Conservation (phyloP, 2,113 vertebrate species). For the Gymnocephalus cernua region DNA sequence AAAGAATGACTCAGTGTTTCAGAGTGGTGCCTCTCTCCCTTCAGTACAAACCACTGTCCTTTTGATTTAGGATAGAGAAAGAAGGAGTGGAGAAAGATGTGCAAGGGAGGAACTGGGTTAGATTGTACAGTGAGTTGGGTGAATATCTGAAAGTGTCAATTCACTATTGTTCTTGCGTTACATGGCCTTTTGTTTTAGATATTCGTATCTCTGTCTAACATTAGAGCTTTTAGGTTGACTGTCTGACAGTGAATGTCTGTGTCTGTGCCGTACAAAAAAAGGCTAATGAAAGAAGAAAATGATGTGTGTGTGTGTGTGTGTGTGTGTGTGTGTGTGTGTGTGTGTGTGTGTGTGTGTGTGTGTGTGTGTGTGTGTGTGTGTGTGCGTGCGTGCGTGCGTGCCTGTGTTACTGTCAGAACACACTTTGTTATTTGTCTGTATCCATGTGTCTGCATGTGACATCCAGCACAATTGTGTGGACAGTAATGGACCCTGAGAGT, state of each 20-base stretch:
- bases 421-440: conserved; percentile 26
- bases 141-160: conserved; percentile 68
- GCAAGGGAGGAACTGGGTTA: conserved; percentile 53
- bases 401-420: conserved; percentile 16
- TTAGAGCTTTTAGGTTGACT: neutral
- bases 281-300: conserved; percentile 33
- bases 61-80: conserved; percentile 61
- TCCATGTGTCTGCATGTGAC: conserved; percentile 35
- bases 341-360: neutral
- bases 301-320: neutral
- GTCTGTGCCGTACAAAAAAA: conserved; percentile 15
- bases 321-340: conserved; percentile 21
- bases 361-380: conserved; percentile 10
- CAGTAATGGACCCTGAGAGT: conserved; percentile 28
- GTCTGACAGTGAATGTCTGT: conserved; percentile 25
- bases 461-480: conserved; percentile 29
- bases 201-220: conserved; percentile 13
- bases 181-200: conserved; percentile 35
- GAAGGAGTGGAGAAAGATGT: conserved; percentile 47
- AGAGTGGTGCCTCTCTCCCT: conserved; percentile 73
- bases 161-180: conserved; percentile 59
- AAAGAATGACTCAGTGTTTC: conserved; percentile 79
- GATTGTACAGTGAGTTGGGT: conserved; percentile 44
- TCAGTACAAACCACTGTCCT: conserved; percentile 68
- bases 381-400: conserved; percentile 9